These are phyloP conservation scores for Salvelinus sp. DNA, from an alignment of 2,113 vertebrate species.

Conservation along the genomic window DNA sequence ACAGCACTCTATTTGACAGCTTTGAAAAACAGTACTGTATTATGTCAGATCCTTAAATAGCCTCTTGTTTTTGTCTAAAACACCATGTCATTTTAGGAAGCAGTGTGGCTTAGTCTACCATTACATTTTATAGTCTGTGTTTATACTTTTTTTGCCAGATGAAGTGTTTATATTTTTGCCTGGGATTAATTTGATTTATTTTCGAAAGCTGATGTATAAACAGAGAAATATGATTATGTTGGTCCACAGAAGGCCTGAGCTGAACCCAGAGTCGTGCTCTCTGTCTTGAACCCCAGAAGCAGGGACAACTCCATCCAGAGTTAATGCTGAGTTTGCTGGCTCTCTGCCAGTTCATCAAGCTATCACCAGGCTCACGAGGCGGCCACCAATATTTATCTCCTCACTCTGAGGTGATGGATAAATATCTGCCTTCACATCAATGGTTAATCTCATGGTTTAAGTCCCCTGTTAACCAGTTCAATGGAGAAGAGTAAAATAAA, in stretches of 20 bases:
- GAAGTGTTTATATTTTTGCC: not conserved
- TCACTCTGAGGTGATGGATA: slow-evolving; percentile 8
- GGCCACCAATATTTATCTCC: slow-evolving; percentile 29
- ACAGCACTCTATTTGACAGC: not conserved
- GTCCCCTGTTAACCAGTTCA: not conserved
- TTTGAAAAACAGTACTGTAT: not conserved
- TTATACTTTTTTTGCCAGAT: not conserved
- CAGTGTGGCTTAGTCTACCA: not conserved
- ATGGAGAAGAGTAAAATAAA: not conserved
- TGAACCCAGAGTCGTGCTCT: not conserved
- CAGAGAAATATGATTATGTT: slow-evolving; percentile 24
- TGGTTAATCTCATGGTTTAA: not conserved
- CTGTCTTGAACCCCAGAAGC: slow-evolving; percentile 13
- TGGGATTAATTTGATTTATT: not conserved
- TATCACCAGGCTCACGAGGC: slow-evolving; percentile 30
- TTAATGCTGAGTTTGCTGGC: slow-evolving; percentile 46
- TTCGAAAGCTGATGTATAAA: not conserved
- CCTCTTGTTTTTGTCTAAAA: not conserved
- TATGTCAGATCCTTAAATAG: not conserved
- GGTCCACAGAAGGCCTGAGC: not conserved
- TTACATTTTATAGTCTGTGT: not conserved
- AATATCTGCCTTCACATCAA: not conserved
- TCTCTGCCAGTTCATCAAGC: slow-evolving; percentile 21
- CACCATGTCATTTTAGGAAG: not conserved
- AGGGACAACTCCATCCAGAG: slow-evolving; percentile 21